phyloP scores from a whole-genome alignment of 2,113 vertebrate genomes.

The Vimba vimba region DNA sequence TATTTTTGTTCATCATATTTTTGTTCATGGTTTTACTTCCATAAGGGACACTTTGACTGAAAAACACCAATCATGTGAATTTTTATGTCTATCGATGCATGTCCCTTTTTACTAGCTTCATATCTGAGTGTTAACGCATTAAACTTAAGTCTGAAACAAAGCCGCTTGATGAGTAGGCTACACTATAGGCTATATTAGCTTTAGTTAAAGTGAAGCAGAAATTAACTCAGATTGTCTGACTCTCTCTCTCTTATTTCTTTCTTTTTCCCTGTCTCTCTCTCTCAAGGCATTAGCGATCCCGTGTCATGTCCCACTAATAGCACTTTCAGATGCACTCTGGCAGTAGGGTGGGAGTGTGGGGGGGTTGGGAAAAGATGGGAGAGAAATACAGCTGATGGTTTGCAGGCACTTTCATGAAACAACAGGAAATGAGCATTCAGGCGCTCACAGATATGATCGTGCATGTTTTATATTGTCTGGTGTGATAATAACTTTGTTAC shows the following conservation, averaged over 20 bases:
- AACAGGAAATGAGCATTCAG: conserved; percentile 8
- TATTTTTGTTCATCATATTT: too few relatives aligned
- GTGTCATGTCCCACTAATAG: conserved; percentile 64
- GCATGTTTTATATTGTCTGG: neutral
- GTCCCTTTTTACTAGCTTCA: neutral
- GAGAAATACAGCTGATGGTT: conserved; percentile 60
- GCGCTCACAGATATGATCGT: conserved; percentile 13
- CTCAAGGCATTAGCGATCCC: conserved; percentile 60
- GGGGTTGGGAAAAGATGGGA: conserved; percentile 66
- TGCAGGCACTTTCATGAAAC: conserved; percentile 34
- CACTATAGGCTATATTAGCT: too few relatives aligned
- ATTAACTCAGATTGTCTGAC: too few relatives aligned
- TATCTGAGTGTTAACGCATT: neutral
- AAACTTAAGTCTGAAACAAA: neutral
- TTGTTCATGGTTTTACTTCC: neutral
- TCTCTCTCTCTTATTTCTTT: too few relatives aligned
- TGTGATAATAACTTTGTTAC: neutral
- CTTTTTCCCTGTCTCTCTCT: neutral
- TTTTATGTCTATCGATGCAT: neutral
- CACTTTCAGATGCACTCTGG: conserved; percentile 63
- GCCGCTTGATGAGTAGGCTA: neutral
- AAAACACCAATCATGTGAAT: neutral
- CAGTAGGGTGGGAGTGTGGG: neutral
- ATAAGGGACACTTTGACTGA: neutral
- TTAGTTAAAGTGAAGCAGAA: neutral